Conservation (phyloP, 2,797 vertebrate genomes). For the Sebastes reedi region DNA sequence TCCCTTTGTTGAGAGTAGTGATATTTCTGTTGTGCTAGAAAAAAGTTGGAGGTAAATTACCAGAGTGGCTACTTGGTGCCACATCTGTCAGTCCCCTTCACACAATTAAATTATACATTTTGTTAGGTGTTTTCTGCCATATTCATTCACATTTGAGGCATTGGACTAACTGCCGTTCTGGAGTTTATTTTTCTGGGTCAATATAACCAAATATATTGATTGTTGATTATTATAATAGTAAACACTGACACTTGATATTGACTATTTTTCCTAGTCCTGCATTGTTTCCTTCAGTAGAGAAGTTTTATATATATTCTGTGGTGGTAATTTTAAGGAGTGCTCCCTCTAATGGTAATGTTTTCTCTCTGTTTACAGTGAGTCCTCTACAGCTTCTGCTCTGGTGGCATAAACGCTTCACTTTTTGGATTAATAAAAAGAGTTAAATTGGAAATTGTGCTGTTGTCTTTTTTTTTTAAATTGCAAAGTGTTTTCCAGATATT, state of each 20-base stretch:
- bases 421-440: conserved; percentile 88
- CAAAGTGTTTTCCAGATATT: background rate
- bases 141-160: background rate
- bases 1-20: conserved; percentile 67
- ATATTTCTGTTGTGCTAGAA: conserved; percentile 87
- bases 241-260: background rate
- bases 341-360: background rate
- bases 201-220: no score
- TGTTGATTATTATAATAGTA: background rate
- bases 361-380: conserved; percentile 87
- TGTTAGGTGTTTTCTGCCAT: background rate
- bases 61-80: conserved; percentile 77
- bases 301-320: no score
- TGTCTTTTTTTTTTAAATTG: conserved; percentile 31
- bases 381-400: conserved; percentile 98
- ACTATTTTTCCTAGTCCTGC: background rate
- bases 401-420: conserved; percentile 89
- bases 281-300: background rate
- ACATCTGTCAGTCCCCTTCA: conserved; percentile 86
- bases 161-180: background rate
- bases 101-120: conserved; percentile 28
- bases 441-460: conserved; percentile 60
- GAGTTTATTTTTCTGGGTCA: background rate
- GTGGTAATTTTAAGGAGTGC: background rate
- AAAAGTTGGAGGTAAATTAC: conserved; percentile 86